Conservation (phyloP, 2,797 vertebrate genomes). For the Synanceia verrucosa region DNA sequence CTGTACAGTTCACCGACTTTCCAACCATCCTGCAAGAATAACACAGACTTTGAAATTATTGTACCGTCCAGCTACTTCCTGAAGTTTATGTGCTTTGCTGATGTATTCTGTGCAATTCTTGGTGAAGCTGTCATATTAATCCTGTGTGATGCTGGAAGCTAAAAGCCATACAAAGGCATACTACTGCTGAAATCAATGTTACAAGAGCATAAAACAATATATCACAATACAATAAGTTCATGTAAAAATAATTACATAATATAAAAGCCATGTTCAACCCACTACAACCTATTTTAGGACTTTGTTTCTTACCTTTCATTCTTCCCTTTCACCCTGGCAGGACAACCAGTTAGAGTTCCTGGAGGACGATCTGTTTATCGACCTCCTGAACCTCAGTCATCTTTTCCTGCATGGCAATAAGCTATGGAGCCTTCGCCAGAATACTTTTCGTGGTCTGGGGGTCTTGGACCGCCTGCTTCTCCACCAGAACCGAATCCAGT, state of each 20-base stretch:
- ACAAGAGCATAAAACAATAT: neutral
- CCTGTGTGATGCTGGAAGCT: neutral
- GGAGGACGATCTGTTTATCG: slow-evolving; percentile 95
- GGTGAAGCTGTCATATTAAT: neutral
- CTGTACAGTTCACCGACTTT: neutral
- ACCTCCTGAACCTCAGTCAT: slow-evolving; percentile 97
- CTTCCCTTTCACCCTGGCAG: slow-evolving; percentile 49
- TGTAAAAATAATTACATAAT: neutral
- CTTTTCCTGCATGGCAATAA: slow-evolving; percentile 96
- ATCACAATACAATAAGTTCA: neutral
- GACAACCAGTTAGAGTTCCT: slow-evolving; percentile 96
- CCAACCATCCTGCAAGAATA: neutral
- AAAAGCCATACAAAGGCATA: neutral
- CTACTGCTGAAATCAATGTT: neutral
- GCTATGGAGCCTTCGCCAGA: slow-evolving; percentile 93
- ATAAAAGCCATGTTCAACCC: neutral
- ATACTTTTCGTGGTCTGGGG: slow-evolving; percentile 93
- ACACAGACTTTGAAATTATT: neutral
- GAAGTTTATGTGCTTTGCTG: neutral
- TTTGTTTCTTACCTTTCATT: slow-evolving; percentile 6
- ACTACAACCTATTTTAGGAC: neutral
- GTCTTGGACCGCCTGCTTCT: slow-evolving; percentile 93
- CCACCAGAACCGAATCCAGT: slow-evolving; percentile 95
- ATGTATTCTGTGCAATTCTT: neutral
- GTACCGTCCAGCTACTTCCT: neutral